Evolutionary conservation across 2,797 vertebrate species (phyloP), one percentile per base, ranked within the genome.

Genomic region (Jordanella pulchra): DNA sequence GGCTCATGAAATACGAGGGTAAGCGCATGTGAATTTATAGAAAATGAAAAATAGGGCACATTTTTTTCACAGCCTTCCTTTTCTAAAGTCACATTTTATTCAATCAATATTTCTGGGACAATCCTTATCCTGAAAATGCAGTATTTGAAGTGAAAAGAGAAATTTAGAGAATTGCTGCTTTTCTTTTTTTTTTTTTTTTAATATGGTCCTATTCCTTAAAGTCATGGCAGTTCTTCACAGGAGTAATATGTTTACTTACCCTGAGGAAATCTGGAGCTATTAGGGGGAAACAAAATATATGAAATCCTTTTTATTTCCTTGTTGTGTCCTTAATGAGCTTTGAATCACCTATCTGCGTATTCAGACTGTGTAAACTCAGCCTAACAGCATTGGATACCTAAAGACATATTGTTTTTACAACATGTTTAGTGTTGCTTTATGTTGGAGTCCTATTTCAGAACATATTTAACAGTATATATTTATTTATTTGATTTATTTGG

Each of bases 21-120:
- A 50, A 60, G 14, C 14, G 44, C 44, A 45, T 15, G 44, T 69
- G 75, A 84, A 87, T 88, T 75, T 89, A 85, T 86, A 87, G 85
- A 85, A 80, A 72, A 77, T 78, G 81, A 87, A 87, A 83, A 71
- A 73, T n/a, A 86, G 77, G 81, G 13, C 76, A 74, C 28, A 70
- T 50, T 54, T 35, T 68, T 73, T 47, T 47, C 75, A 30, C 47
- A 77, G 51, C 44, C 23, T 39, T 69, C 47, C n/a, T 39, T 51
- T 63, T 30, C 55, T 76, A 30, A 54, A 47, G 48, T 67, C 27
- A 61, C 53, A 47, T 77, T 18, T 30, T 77, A 67, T 65, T 82
- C 66, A 71, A 44, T 65, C 51, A 69, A 75, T 77, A 54, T 77
- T 87, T 80, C 77, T 75, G 17, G 23, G 60, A 27, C 6, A 15